Conservation (phyloP, 2,888 invertebrate species). For the Calameuta idolon region DNA sequence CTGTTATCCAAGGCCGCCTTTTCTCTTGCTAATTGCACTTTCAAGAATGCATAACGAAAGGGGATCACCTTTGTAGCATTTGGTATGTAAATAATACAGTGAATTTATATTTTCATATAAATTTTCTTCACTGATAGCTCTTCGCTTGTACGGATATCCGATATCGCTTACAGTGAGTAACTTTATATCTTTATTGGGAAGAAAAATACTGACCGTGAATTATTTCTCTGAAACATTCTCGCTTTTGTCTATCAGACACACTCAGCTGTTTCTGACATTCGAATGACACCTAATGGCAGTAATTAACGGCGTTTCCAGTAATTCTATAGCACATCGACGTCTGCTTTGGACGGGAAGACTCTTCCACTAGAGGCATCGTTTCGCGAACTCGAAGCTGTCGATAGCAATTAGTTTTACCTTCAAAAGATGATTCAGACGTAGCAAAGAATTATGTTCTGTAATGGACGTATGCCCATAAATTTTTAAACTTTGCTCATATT, state of each 20-base stretch:
- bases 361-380: neutral
- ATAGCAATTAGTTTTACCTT: neutral
- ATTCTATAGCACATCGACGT: neutral
- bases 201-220: neutral
- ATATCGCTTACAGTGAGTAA: neutral
- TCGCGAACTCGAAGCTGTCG: neutral
- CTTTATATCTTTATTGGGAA: neutral
- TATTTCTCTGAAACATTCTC: neutral
- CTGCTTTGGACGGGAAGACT: neutral
- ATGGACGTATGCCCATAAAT: neutral
- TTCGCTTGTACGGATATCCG: neutral
- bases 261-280: neutral
- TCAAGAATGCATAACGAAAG: neutral
- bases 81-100: neutral
- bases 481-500: no score
- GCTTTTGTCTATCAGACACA: neutral
- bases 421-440: neutral
- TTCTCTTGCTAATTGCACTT: neutral
- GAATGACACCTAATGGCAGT: neutral
- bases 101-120: neutral
- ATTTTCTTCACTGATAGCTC: neutral
- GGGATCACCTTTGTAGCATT: neutral
- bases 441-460: neutral
- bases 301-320: neutral
- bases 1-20: neutral